Evolutionary conservation across 2,888 invertebrate genomes (phyloP), one percentile per base, ranked within the genome.

Genomic region (Leucophenga montana): DNA sequence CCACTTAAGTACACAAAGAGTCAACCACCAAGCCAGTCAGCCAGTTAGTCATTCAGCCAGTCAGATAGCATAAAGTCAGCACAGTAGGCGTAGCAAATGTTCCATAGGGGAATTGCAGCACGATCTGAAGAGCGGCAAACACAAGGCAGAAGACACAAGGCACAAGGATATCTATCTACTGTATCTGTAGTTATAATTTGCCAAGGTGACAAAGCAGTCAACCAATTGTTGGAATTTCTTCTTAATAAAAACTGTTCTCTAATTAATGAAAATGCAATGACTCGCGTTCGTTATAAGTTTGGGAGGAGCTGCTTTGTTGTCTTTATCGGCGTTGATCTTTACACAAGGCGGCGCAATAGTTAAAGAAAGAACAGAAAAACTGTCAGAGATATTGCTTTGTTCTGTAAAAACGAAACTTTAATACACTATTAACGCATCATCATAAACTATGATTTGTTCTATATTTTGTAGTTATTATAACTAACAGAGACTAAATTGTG

Each of bases 261-360:
- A 84, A 83, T 82, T 82, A 83, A 82, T 82, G 82, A 75, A 76
- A 83, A 78, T 80, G 81, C 82, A 82, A 80, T 82, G 82, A 82
- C 80, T 77, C 62, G 75, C 66, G 50, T 48, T 64, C 48, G 68
- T 67, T 79, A 81, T 80, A 83, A 75, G 75, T 73, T 72, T 71
- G 64, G 57, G 66, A 65, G 56, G 56, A 56, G 56, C 22, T 27
- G 27, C 56, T 22, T 39, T 39, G 8, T 8, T 39, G 18, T 50
- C 6, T 50, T 59, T 59, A 48, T 64, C 62, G 22, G 46, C 48
- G 48, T 64, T 64, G 74, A 80, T 80, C 81, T 74, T 33, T 9
- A 31, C 50, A 68, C 54, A 3, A 72, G 50, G 66, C 64, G n/a
- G 46, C 66, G 54, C 70, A 33, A 18, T 33, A 62, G 50, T 67